phyloP scores from a whole-genome alignment of 2,888 invertebrate species.

The Coleophora flavipennella region DNA sequence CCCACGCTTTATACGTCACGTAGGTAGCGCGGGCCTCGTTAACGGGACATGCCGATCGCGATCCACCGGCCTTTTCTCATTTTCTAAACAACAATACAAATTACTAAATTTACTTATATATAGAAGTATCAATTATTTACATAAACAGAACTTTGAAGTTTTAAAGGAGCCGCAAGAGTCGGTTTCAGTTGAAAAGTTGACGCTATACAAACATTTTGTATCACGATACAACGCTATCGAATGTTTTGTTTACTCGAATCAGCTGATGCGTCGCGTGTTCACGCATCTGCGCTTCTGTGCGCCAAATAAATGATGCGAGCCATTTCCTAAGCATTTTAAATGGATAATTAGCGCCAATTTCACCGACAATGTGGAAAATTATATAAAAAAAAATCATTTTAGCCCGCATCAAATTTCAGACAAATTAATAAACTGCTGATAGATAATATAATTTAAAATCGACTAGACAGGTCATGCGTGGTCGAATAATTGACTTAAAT shows the following conservation, averaged over 20 bases:
- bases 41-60: conserved; percentile 66
- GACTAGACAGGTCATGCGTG: too few relatives aligned
- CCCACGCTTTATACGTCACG: conserved; percentile 66
- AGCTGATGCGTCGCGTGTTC: conserved; percentile 41
- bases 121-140: too few relatives aligned
- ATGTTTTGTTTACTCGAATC: conserved; percentile 54
- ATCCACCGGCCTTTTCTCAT: conserved; percentile 69
- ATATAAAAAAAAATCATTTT: too few relatives aligned
- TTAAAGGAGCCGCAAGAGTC: too few relatives aligned
- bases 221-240: conserved; percentile 12
- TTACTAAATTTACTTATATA: conserved; percentile 9
- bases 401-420: too few relatives aligned
- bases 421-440: too few relatives aligned
- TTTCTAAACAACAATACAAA: conserved; percentile 62
- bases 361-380: too few relatives aligned
- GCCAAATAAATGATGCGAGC: not conserved
- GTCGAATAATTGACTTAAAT: too few relatives aligned
- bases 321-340: conserved; percentile 17
- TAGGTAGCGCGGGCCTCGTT: conserved; percentile 62
- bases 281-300: not conserved
- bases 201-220: conserved; percentile 6
- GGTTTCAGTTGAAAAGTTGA: conserved; percentile 13
- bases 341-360: too few relatives aligned
- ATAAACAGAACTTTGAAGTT: too few relatives aligned
- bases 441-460: too few relatives aligned